phyloP scores from a whole-genome alignment of 1,140 invertebrate species.

The Pseudachorutes palmiensis region DNA sequence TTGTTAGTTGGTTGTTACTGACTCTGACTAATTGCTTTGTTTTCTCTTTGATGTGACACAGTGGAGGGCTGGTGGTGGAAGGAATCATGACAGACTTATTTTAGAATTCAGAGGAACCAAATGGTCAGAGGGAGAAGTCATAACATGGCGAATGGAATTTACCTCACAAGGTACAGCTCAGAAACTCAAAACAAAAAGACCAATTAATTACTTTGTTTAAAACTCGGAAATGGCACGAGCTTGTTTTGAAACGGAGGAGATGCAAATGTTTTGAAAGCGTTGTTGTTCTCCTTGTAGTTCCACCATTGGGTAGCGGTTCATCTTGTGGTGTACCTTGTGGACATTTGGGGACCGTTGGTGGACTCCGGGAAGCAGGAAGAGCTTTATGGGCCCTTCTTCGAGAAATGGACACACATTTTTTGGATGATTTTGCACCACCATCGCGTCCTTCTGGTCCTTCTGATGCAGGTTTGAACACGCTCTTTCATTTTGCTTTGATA shows the following conservation, averaged over 20 bases:
- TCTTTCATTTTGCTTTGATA: no score
- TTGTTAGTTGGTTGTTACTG: no score
- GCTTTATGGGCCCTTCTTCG: constrained; percentile 48
- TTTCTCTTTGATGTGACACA: constrained; percentile 41
- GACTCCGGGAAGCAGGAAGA: constrained; percentile 48
- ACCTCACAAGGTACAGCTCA: constrained; percentile 37
- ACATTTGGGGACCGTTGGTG: constrained; percentile 41
- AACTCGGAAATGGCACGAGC: no score
- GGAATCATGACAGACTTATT: constrained; percentile 55
- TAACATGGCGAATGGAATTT: constrained; percentile 11
- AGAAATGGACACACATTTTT: constrained; percentile 47
- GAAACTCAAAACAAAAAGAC: constrained; percentile 49
- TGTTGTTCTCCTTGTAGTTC: constrained; percentile 41
- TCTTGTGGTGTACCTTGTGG: constrained; percentile 35
- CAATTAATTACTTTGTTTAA: no score
- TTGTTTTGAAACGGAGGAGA: no score
- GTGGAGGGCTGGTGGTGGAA: constrained; percentile 56
- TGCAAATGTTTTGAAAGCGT: no score
- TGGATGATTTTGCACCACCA: constrained; percentile 46
- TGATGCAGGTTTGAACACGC: constrained; percentile 25
- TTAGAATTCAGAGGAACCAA: constrained; percentile 58
- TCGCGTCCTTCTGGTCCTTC: constrained; percentile 23
- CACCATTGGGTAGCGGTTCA: constrained; percentile 35
- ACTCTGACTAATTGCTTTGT: no score
- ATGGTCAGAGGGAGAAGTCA: constrained; percentile 42